Evolutionary conservation across 2,113 vertebrate genomes (phyloP).

Genomic region (Eubucco bourcierii): DNA sequence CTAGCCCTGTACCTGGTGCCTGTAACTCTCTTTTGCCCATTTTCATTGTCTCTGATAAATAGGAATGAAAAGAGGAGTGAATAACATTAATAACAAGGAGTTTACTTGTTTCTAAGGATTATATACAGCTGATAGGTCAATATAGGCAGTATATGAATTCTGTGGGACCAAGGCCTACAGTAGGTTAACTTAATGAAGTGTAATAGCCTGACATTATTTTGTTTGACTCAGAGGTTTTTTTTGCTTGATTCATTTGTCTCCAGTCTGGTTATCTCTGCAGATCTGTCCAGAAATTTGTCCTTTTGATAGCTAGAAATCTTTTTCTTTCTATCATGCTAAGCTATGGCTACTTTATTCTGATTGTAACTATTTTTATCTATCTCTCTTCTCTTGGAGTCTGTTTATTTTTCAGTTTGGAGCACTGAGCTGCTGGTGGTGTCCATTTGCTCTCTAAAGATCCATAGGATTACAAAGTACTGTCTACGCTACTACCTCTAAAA

Average conservation of each 20-base stretch:
- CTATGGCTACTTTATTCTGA: background rate
- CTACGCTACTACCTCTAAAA: background rate
- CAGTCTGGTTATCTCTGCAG: background rate
- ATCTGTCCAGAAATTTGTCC: background rate
- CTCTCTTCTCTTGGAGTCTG: background rate
- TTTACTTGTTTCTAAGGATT: background rate
- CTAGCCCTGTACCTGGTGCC: background rate
- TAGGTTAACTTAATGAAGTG: background rate
- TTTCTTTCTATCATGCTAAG: background rate
- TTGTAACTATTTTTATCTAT: background rate
- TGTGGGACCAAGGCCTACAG: background rate
- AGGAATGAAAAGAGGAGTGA: background rate
- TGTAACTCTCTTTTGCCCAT: background rate
- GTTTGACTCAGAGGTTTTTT: background rate
- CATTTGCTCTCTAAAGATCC: background rate
- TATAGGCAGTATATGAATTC: background rate
- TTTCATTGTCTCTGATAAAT: background rate
- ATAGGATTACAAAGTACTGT: background rate
- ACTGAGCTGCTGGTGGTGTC: background rate
- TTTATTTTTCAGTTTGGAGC: background rate
- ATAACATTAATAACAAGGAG: background rate
- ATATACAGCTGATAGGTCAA: background rate
- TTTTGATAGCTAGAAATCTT: background rate
- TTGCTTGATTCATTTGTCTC: background rate
- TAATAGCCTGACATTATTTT: background rate